Percentiles rank a stretch among this genome's conserved stretches.
Conservation (phyloP, 2,888 invertebrate genomes). For the Oligia fasciuncula region DNA sequence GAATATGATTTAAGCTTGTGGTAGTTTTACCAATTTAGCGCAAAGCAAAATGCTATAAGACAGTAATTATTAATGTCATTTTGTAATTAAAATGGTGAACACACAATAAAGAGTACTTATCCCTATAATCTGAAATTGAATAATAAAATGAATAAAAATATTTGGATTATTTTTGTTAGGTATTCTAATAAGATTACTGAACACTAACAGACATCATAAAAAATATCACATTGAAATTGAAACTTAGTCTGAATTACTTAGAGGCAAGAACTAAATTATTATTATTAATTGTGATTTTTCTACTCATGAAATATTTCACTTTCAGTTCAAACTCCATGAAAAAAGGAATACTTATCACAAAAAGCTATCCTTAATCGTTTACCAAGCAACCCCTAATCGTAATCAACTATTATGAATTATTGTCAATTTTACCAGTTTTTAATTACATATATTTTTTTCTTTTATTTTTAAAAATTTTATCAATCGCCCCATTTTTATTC, state of each 20-base stretch:
- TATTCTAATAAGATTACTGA: background rate
- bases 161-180: background rate
- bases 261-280: background rate
- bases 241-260: background rate
- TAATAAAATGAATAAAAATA: background rate
- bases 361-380: too few relatives aligned
- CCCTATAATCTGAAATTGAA: background rate
- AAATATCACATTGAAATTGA: background rate
- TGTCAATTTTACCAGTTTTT: too few relatives aligned
- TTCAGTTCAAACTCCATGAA: background rate
- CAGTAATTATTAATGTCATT: background rate
- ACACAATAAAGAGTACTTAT: too few relatives aligned
- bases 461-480: too few relatives aligned
- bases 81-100: background rate
- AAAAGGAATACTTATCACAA: background rate
- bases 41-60: background rate
- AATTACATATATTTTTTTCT: too few relatives aligned
- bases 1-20: background rate
- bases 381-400: too few relatives aligned
- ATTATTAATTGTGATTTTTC: background rate
- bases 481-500: too few relatives aligned
- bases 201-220: background rate
- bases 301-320: background rate
- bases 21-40: background rate
- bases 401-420: too few relatives aligned